Percentiles rank a stretch among this genome's conserved stretches.
phyloP scores from a whole-genome alignment of 2,797 vertebrate genomes.

The Tinamus major region DNA sequence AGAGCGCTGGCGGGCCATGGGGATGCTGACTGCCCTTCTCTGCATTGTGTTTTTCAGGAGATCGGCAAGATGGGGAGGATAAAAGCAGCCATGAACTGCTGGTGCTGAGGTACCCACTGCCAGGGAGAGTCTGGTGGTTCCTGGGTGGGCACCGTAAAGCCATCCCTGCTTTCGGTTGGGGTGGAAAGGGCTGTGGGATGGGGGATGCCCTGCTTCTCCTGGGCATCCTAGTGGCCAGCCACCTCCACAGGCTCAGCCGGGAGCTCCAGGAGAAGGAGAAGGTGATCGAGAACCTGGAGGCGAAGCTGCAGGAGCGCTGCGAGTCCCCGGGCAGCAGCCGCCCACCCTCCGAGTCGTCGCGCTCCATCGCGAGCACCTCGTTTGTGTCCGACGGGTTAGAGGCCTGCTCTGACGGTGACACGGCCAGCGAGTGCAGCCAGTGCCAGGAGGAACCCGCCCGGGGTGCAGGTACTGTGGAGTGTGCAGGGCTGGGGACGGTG shows the following conservation, averaged over 20 bases:
- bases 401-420: slow-evolving; percentile 84
- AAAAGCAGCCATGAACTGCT: slow-evolving; percentile 87
- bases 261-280: slow-evolving; percentile 93
- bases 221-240: background rate
- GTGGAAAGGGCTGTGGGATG: background rate
- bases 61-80: slow-evolving; percentile 83
- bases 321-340: slow-evolving; percentile 86
- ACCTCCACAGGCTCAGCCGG: slow-evolving; percentile 81
- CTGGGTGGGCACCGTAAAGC: fast-evolving
- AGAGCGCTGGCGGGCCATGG: background rate
- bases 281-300: slow-evolving; percentile 87
- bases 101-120: slow-evolving; percentile 84
- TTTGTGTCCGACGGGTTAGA: slow-evolving; percentile 88
- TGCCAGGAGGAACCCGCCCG: slow-evolving; percentile 49
- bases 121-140: background rate
- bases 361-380: slow-evolving; percentile 87
- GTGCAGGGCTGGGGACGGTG: background rate
- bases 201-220: background rate
- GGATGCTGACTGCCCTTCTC: background rate
- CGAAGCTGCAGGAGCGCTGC: slow-evolving; percentile 83
- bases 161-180: background rate
- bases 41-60: slow-evolving; percentile 81
- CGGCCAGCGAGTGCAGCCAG: slow-evolving; percentile 80
- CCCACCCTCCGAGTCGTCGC: slow-evolving; percentile 82
- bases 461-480: background rate